phyloP scores from a whole-genome alignment of 2,113 vertebrate genomes.

The Prunella himalayana region DNA sequence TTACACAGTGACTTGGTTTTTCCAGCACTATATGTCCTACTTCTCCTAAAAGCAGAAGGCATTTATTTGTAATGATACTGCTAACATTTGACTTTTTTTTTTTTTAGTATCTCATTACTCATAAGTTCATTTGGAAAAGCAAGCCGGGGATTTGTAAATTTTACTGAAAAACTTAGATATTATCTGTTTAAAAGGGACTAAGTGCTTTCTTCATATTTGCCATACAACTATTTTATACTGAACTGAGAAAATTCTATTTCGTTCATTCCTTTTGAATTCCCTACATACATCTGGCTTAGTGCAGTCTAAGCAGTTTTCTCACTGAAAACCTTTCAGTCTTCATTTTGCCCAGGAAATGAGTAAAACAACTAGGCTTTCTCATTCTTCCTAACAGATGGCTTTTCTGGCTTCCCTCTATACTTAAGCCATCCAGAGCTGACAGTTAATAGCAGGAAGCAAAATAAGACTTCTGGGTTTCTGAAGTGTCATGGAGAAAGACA shows the following conservation, averaged over 20 bases:
- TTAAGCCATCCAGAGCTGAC: conserved; percentile 43
- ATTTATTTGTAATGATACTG: background rate
- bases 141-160: background rate
- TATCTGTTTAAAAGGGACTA: background rate
- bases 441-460: conserved; percentile 55
- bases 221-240: background rate
- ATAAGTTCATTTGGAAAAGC: background rate
- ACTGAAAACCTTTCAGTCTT: conserved; percentile 65
- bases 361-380: conserved; percentile 63
- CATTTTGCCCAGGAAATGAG: conserved; percentile 63
- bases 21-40: background rate
- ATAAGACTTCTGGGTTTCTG: conserved; percentile 25
- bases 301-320: conserved; percentile 63
- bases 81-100: background rate
- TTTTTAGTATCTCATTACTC: background rate
- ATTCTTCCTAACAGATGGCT: conserved; percentile 64
- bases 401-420: conserved; percentile 53
- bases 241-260: conserved; percentile 22
- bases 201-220: background rate
- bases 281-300: conserved; percentile 50
- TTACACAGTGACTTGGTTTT: background rate
- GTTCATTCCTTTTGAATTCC: conserved; percentile 24
- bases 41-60: background rate
- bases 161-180: background rate
- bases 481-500: background rate